Percentiles rank a stretch among this genome's conserved stretches.
These are phyloP conservation scores for Agriotes lineatus DNA, from an alignment of 2,888 invertebrate genomes.

Conservation along the genomic window DNA sequence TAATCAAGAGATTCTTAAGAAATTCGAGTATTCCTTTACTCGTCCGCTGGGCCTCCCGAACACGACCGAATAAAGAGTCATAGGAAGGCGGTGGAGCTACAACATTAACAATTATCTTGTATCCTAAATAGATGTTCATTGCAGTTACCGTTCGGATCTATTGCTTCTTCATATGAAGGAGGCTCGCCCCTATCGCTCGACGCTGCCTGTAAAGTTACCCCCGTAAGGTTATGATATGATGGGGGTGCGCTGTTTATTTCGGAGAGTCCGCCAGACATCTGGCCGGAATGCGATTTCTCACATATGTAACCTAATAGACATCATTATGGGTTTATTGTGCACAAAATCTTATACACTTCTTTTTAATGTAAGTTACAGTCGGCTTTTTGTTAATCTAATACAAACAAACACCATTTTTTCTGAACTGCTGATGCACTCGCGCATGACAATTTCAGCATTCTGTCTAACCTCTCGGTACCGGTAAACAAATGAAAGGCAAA, in stretches of 20 bases:
- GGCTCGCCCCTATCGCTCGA: constrained; percentile 67
- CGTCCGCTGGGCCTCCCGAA: constrained; percentile 72
- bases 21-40: constrained; percentile 74
- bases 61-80: constrained; percentile 75
- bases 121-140: no score
- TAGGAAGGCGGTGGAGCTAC: constrained; percentile 76
- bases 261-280: constrained; percentile 49
- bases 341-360: no score
- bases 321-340: no score
- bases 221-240: constrained; percentile 53
- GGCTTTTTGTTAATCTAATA: no score
- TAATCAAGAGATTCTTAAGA: constrained; percentile 71
- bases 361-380: no score
- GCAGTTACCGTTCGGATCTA: constrained; percentile 73
- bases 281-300: constrained; percentile 33
- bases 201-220: constrained; percentile 46
- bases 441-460: no score
- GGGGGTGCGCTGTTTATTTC: constrained; percentile 52
- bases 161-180: constrained; percentile 74
- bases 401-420: no score
- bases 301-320: constrained; percentile 6
- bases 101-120: no score
- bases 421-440: no score
- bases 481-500: no score
- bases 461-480: no score